Evolutionary conservation across 2,797 vertebrate genomes (phyloP).

Genomic region (Centroberyx gerrardi): DNA sequence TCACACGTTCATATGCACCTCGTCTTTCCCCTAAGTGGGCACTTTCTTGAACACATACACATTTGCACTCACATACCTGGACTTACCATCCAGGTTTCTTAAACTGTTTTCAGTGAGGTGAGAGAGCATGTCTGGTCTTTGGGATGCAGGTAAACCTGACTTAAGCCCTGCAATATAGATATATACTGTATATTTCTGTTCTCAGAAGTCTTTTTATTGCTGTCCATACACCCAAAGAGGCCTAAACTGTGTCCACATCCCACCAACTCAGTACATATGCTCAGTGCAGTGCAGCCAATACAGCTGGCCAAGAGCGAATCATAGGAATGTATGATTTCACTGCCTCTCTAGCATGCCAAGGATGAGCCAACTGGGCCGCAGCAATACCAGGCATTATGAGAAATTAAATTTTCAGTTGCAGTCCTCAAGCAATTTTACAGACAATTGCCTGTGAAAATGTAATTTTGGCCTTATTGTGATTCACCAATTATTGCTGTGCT

Average conservation of each 20-base stretch:
- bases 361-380: conserved; percentile 61
- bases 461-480: not conserved
- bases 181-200: not conserved
- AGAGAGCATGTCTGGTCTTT: not conserved
- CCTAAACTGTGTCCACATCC: conserved; percentile 25
- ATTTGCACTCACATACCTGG: not conserved
- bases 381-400: conserved; percentile 40
- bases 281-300: conserved; percentile 43
- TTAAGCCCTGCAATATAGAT: conserved; percentile 21
- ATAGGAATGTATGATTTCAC: conserved; percentile 77
- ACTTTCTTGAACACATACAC: not conserved
- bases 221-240: conserved; percentile 24
- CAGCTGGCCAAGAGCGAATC: conserved; percentile 59
- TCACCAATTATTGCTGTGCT: not conserved
- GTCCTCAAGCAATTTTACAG: conserved; percentile 12
- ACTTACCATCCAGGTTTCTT: not conserved
- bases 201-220: conserved; percentile 37
- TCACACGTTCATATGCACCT: conserved; percentile 5
- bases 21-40: too few species aligned
- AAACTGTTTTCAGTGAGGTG: conserved; percentile 7
- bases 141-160: conserved; percentile 21
- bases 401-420: conserved; percentile 45
- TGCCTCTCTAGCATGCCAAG: conserved; percentile 47
- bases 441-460: not conserved
- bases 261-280: conserved; percentile 70